These are phyloP conservation scores for Neoitamus cyanurus DNA, from an alignment of 2,888 invertebrate genomes.

Conservation along the genomic window DNA sequence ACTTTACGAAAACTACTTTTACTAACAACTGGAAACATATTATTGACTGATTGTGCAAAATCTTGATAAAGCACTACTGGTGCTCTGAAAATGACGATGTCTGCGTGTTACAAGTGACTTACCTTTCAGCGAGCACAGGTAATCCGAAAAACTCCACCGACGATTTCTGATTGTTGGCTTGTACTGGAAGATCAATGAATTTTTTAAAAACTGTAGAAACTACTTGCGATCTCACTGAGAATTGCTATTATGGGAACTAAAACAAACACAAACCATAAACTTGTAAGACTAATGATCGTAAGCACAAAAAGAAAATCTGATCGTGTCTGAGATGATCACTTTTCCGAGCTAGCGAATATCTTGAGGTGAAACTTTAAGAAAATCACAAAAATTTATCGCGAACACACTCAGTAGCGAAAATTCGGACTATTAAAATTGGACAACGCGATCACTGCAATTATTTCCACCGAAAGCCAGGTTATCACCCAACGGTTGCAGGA, in stretches of 20 bases:
- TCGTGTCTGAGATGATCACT: constrained; percentile 28
- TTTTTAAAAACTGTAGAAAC: background rate
- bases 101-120: background rate
- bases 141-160: constrained; percentile 11
- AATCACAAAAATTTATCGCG: background rate
- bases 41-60: constrained; percentile 3
- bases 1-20: constrained; percentile 24
- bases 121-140: constrained; percentile 19
- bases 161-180: background rate
- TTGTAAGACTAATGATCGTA: constrained; percentile 14
- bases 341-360: constrained; percentile 12
- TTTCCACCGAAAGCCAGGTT: constrained; percentile 40
- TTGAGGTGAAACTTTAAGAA: background rate
- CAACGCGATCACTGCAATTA: constrained; percentile 9
- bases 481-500: constrained; percentile 57
- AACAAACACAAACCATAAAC: constrained; percentile 31
- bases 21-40: background rate
- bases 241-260: background rate
- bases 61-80: background rate
- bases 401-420: background rate
- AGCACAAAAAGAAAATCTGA: constrained; percentile 39
- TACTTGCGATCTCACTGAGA: constrained; percentile 4
- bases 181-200: background rate
- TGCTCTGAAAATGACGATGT: constrained; percentile 10
- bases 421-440: background rate